These are phyloP conservation scores for Diadegma fenestrale DNA, from an alignment of 2,888 invertebrate species.

Conservation along the genomic window DNA sequence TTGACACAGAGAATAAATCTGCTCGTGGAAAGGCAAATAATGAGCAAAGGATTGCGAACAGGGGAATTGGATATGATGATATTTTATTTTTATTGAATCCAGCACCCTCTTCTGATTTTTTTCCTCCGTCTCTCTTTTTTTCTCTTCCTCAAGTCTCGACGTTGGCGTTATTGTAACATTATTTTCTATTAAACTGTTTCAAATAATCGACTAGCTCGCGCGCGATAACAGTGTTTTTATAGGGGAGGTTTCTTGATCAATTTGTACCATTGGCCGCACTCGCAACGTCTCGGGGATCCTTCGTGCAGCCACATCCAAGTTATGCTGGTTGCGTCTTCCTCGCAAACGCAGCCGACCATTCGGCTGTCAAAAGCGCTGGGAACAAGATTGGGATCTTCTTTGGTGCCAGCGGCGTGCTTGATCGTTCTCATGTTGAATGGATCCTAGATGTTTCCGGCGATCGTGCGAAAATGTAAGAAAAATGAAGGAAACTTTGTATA, in stretches of 20 bases:
- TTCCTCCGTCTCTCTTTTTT: not conserved
- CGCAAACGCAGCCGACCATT: constrained; percentile 97
- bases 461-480: not conserved
- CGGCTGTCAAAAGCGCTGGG: constrained; percentile 96
- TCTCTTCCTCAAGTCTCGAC: constrained; percentile 60
- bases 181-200: constrained; percentile 79
- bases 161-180: constrained; percentile 75
- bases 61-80: constrained; percentile 67
- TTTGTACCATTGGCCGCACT: constrained; percentile 99
- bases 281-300: constrained; percentile 95
- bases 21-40: not conserved
- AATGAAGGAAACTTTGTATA: not conserved
- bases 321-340: constrained; percentile 95
- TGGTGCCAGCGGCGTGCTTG: constrained; percentile 93
- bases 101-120: not conserved
- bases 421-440: constrained; percentile 94
- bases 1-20: constrained; percentile 10
- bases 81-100: not conserved
- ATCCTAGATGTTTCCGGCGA: constrained; percentile 86
- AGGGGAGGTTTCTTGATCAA: constrained; percentile 91
- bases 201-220: constrained; percentile 79
- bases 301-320: constrained; percentile 98
- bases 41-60: not conserved
- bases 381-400: constrained; percentile 94
- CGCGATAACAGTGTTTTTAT: constrained; percentile 84